Evolutionary conservation across 1,140 invertebrate genomes (phyloP).

Genomic region (Brachionus plicatilis): DNA sequence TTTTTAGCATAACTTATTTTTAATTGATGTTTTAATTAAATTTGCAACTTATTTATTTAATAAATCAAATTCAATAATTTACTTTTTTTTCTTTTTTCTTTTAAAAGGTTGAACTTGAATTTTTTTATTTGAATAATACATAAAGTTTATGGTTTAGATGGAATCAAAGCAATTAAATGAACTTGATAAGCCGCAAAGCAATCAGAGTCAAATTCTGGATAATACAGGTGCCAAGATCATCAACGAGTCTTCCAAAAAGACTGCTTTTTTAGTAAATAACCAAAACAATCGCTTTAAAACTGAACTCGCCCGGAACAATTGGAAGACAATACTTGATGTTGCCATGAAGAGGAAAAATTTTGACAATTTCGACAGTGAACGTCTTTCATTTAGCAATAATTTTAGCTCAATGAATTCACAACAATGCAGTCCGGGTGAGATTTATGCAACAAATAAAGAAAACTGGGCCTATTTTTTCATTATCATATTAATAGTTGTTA

Average conservation of each 20-base stretch:
- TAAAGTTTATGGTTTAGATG: not conserved
- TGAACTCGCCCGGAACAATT: not conserved
- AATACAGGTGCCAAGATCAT: not conserved
- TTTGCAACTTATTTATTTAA: not conserved
- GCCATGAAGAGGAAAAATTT: constrained; percentile 30
- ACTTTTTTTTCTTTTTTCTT: not conserved
- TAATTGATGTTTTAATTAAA: constrained; percentile 3
- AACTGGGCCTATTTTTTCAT: constrained; percentile 37
- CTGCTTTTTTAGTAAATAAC: not conserved
- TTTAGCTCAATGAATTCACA: not conserved
- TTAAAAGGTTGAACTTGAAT: not conserved
- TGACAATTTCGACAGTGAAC: not conserved
- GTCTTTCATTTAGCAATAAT: not conserved
- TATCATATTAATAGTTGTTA: constrained; percentile 18
- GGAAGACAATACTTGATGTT: constrained; percentile 9
- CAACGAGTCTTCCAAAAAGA: not conserved
- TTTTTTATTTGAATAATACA: not conserved
- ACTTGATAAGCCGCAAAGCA: not conserved
- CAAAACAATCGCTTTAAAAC: not conserved
- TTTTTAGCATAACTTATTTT: not conserved
- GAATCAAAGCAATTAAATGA: not conserved
- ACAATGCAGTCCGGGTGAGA: constrained; percentile 2
- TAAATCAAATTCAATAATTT: not conserved
- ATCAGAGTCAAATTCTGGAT: not conserved
- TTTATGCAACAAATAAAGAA: constrained; percentile 32